These are phyloP conservation scores for Drosophila longiperda DNA, from an alignment of 2,888 invertebrate species.

Conservation along the genomic window DNA sequence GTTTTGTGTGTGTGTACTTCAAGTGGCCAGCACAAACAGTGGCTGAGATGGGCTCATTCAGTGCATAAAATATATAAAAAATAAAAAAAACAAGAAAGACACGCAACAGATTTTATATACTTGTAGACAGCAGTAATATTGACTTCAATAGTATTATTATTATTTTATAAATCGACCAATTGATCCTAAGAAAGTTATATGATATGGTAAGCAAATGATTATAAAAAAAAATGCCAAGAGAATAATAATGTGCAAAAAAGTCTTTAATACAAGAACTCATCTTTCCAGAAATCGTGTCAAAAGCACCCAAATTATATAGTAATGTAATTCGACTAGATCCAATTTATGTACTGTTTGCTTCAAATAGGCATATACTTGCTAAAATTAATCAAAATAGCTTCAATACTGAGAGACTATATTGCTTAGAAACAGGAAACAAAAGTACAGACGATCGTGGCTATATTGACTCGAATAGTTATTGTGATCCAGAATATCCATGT, in stretches of 20 bases:
- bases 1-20: slow-evolving; percentile 30
- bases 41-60: slow-evolving; percentile 13
- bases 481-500: background rate
- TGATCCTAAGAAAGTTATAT: background rate
- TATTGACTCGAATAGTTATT: background rate
- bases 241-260: background rate
- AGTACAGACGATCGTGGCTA: background rate
- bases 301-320: background rate
- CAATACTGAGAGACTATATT: background rate
- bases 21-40: slow-evolving; percentile 51
- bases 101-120: background rate
- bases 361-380: background rate
- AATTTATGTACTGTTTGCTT: background rate
- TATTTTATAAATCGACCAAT: background rate
- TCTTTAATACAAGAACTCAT: background rate
- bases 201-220: background rate
- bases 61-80: background rate
- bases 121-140: background rate
- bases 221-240: background rate
- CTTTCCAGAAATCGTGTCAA: background rate
- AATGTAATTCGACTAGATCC: background rate
- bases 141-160: too few relatives aligned
- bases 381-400: background rate
- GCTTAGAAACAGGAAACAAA: background rate
- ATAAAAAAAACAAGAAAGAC: background rate